phyloP scores from a whole-genome alignment of 2,888 invertebrate genomes.

The Phortica magna region DNA sequence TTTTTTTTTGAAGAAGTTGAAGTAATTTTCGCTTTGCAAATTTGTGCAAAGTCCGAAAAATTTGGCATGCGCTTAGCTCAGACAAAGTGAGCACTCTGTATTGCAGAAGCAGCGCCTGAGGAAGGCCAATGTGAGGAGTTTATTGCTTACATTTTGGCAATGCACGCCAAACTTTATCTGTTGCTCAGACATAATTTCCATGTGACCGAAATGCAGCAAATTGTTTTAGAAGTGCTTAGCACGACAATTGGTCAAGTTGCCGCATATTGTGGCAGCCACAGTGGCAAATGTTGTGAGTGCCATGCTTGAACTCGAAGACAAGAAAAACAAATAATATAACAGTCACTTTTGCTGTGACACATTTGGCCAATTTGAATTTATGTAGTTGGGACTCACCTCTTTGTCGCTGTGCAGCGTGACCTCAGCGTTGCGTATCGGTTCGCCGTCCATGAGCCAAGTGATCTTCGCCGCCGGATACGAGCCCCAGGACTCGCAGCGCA shows the following conservation, averaged over 20 bases:
- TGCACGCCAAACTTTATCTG: too few relatives aligned
- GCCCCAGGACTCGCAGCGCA: conserved; percentile 89
- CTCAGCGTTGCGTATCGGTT: conserved; percentile 82
- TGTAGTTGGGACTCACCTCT: conserved; percentile 65
- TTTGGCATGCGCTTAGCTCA: neutral
- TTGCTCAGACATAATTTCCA: too few relatives aligned
- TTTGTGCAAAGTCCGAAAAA: neutral
- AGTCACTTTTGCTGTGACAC: neutral
- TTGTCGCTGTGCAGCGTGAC: conserved; percentile 80
- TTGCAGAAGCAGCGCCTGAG: too few relatives aligned
- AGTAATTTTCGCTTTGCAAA: conserved; percentile 4
- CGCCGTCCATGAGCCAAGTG: conserved; percentile 88
- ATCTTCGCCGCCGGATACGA: conserved; percentile 91
- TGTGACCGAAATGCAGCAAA: neutral
- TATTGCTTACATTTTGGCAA: too few relatives aligned
- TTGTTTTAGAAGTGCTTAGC: neutral
- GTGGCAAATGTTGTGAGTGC: too few relatives aligned
- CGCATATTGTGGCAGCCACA: neutral
- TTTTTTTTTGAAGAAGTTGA: neutral
- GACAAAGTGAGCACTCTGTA: too few relatives aligned
- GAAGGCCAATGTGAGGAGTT: too few relatives aligned
- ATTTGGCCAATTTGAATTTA: neutral
- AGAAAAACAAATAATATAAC: neutral
- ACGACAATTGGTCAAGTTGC: conserved; percentile 6
- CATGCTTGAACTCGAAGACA: neutral